Evolutionary conservation across 2,797 vertebrate species (phyloP).

Genomic region (Xiphophorus birchmanni): DNA sequence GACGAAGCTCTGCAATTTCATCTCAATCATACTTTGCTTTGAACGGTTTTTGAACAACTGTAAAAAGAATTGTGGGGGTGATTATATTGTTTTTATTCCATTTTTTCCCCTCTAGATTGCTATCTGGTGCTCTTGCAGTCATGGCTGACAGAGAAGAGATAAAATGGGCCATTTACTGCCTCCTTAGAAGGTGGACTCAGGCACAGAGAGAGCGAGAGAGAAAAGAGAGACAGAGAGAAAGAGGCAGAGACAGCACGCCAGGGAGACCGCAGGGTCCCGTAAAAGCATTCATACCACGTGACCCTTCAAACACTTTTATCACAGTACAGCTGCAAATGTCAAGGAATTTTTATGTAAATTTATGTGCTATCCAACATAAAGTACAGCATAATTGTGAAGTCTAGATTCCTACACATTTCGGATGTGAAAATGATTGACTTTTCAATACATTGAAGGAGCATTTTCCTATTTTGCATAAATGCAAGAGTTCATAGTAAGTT

Average conservation of each 20-base stretch:
- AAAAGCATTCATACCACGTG: background rate
- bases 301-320: background rate
- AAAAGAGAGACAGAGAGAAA: conserved; percentile 15
- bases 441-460: background rate
- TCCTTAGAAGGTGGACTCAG: conserved; percentile 65
- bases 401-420: background rate
- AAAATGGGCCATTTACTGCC: conserved; percentile 79
- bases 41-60: conserved; percentile 76
- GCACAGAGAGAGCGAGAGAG: conserved; percentile 30
- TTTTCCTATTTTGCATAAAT: background rate
- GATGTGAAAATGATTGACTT: background rate
- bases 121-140: conserved; percentile 75
- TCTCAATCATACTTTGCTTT: conserved; percentile 85
- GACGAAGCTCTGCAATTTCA: conserved; percentile 88
- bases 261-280: conserved; percentile 10
- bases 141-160: conserved; percentile 80
- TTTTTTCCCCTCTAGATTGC: conserved; percentile 61
- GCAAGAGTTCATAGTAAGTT: background rate
- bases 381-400: background rate
- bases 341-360: background rate
- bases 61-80: conserved; percentile 76
- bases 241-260: conserved; percentile 28
- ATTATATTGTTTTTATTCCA: conserved; percentile 80
- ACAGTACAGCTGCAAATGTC: background rate
- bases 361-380: background rate